phyloP scores from a whole-genome alignment of 2,888 invertebrate species.

The Latrodectus hesperus region DNA sequence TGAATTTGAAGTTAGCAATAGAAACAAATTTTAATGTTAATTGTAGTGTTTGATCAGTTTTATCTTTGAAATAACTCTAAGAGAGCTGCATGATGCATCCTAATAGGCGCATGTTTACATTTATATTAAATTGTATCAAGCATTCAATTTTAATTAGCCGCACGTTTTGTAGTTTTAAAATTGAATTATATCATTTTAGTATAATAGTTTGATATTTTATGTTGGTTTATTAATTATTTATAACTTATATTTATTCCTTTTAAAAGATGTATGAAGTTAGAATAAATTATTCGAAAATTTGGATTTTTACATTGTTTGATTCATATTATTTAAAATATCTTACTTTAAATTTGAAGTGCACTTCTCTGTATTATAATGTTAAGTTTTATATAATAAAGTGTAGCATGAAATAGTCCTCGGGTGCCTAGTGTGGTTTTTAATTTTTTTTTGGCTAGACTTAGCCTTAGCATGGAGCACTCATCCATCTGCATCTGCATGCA shows the following conservation, averaged over 20 bases:
- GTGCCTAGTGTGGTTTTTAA: conserved; percentile 69
- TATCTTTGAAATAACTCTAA: conserved; percentile 4
- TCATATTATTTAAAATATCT: neutral
- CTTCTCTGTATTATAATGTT: conserved; percentile 34
- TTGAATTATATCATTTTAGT: neutral
- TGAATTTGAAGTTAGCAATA: neutral
- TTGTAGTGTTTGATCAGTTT: conserved; percentile 2
- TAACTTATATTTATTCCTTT: neutral
- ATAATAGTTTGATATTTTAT: conserved; percentile 4
- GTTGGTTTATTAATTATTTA: neutral
- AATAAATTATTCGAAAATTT: neutral
- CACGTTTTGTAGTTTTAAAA: neutral
- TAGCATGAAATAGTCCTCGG: conserved; percentile 64
- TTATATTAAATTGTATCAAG: neutral
- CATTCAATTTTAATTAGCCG: conserved; percentile 4
- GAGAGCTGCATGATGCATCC: conserved; percentile 41
- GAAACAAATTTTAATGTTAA: neutral
- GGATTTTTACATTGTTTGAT: neutral
- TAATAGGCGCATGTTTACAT: conserved; percentile 32
- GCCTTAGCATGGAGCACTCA: conserved; percentile 69
- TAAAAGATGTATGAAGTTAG: neutral
- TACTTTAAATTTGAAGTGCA: conserved; percentile 30
- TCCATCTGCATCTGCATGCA: conserved; percentile 67
- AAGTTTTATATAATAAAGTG: conserved; percentile 38
- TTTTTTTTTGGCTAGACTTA: conserved; percentile 66